Conservation (phyloP, 2,888 invertebrate genomes). For the Caenorhabditis sp. region DNA sequence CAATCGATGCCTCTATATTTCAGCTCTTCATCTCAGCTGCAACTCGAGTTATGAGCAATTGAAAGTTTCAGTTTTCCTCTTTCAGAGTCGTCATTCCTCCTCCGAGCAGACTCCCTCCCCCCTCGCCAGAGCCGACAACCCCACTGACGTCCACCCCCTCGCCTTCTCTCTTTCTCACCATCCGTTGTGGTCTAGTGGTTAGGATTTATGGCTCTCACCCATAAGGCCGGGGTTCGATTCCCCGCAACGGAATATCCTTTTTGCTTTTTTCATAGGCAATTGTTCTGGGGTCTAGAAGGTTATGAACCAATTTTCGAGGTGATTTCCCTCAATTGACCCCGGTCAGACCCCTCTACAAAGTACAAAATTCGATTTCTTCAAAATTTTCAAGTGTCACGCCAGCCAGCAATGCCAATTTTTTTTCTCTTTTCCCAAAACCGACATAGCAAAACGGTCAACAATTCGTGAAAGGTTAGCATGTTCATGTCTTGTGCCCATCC, state of each 20-base stretch:
- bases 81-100: background rate
- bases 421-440: background rate
- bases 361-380: background rate
- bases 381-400: background rate
- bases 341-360: background rate
- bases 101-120: background rate
- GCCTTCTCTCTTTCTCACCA: background rate
- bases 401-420: background rate
- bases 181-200: constrained; percentile 78
- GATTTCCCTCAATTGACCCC: too few relatives aligned
- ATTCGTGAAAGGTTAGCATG: background rate
- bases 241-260: constrained; percentile 75
- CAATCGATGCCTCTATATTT: background rate
- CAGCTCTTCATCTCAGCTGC: background rate
- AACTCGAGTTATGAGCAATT: background rate
- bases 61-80: background rate
- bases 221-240: constrained; percentile 78
- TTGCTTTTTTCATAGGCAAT: background rate
- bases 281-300: background rate
- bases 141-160: background rate
- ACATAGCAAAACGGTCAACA: background rate
- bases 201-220: constrained; percentile 78
- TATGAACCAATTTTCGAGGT: background rate
- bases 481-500: constrained; percentile 27
- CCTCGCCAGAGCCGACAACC: background rate